Percentiles rank a stretch among this genome's conserved stretches.
phyloP scores from a whole-genome alignment of 2,113 vertebrate species.

The Apistogramma diplotaenia region DNA sequence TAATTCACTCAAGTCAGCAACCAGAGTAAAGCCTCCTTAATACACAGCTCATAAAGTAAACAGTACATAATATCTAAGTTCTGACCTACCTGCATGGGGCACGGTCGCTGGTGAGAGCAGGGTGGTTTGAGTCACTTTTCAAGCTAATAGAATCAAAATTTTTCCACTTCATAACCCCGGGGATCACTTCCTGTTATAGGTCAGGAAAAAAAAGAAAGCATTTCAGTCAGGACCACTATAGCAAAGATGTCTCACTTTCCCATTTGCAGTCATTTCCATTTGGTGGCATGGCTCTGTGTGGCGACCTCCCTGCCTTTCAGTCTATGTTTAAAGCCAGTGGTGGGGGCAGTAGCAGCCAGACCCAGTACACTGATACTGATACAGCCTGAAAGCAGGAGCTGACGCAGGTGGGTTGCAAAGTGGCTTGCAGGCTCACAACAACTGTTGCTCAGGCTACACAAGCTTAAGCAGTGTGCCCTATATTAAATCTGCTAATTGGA shows the following conservation, averaged over 20 bases:
- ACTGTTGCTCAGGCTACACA: neutral
- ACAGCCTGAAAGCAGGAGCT: neutral
- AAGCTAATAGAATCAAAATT: slow-evolving; percentile 72
- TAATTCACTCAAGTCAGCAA: neutral
- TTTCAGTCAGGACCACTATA: neutral
- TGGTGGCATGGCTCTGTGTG: neutral
- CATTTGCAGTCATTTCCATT: neutral
- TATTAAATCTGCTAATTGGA: rapidly evolving
- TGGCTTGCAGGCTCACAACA: neutral
- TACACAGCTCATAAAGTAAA: neutral
- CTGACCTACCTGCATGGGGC: slow-evolving; percentile 73
- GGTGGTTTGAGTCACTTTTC: slow-evolving; percentile 57
- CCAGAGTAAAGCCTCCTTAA: neutral
- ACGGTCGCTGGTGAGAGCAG: slow-evolving; percentile 27
- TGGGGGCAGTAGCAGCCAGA: neutral
- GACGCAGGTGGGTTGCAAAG: neutral
- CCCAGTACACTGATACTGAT: neutral
- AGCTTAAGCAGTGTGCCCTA: neutral
- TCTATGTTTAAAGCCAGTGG: neutral
- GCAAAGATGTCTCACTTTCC: neutral
- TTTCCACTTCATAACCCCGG: slow-evolving; percentile 83
- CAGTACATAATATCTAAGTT: neutral
- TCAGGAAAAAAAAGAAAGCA: neutral
- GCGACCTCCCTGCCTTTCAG: neutral
- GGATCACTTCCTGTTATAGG: slow-evolving; percentile 80